Percentiles rank a stretch among this genome's conserved stretches.
These are phyloP conservation scores for Eulemur rubriventer DNA, from an alignment of 2,797 vertebrate genomes.

Conservation along the genomic window DNA sequence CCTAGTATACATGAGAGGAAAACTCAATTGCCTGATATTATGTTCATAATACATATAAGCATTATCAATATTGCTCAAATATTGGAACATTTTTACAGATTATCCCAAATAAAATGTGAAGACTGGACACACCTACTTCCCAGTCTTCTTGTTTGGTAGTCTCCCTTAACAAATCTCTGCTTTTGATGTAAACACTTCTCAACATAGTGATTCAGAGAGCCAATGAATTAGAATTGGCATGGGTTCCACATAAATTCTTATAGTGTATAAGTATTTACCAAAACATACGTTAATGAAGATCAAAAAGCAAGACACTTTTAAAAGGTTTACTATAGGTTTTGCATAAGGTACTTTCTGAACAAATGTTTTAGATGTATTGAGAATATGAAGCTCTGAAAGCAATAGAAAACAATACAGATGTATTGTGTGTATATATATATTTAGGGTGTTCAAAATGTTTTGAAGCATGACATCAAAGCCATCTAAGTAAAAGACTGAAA, in stretches of 20 bases:
- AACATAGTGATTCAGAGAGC: neutral
- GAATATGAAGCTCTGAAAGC: neutral
- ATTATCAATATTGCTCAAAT: conserved; percentile 6
- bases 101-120: conserved; percentile 13
- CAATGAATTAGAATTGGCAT: neutral
- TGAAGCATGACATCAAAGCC: neutral
- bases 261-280: neutral
- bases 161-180: neutral
- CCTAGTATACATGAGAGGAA: neutral
- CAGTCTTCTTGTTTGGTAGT: neutral
- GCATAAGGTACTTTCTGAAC: neutral
- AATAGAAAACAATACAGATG: neutral
- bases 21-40: neutral
- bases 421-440: neutral
- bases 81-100: neutral
- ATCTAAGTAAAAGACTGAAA: neutral
- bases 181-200: neutral
- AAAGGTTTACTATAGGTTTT: neutral
- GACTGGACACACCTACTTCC: neutral
- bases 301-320: neutral
- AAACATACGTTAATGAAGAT: neutral
- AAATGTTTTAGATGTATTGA: neutral
- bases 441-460: neutral
- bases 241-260: neutral
- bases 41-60: neutral